phyloP scores from a whole-genome alignment of 2,113 vertebrate genomes.

The Spermophilus dauricus region DNA sequence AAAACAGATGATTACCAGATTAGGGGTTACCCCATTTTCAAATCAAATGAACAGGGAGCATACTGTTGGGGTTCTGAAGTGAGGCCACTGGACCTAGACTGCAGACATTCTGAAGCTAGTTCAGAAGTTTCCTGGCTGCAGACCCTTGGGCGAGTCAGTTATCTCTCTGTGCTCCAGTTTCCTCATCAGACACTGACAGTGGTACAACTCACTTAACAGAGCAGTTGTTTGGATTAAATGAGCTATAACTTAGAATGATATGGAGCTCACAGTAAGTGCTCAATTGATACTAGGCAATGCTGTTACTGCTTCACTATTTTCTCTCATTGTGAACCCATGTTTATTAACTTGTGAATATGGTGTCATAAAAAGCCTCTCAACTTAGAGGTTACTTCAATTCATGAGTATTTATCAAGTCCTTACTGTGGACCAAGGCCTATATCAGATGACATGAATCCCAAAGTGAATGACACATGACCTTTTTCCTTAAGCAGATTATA shows the following conservation, averaged over 20 bases:
- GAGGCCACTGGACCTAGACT: background rate
- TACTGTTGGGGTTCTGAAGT: background rate
- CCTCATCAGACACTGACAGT: background rate
- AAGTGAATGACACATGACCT: background rate
- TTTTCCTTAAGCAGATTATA: background rate
- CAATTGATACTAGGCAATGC: background rate
- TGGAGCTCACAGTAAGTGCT: background rate
- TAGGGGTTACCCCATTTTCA: background rate
- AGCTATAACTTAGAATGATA: background rate
- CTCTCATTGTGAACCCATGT: background rate
- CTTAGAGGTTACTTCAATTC: background rate
- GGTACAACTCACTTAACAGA: background rate
- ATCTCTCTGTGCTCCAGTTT: background rate
- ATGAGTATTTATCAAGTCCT: background rate
- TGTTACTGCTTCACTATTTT: slow-evolving; percentile 37
- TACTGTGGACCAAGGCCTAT: background rate
- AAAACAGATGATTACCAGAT: slow-evolving; percentile 21
- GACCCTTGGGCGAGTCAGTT: background rate
- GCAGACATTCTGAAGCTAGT: background rate
- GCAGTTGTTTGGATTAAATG: background rate
- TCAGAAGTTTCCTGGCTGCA: background rate
- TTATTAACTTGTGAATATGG: background rate
- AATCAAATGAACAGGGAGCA: background rate
- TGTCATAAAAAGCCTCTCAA: slow-evolving; percentile 14
- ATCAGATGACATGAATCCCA: background rate